A percentile compares a stretch with the other conserved stretches of the same genome.
Evolutionary conservation across 2,797 vertebrate species (phyloP).

Genomic region (Sebastes vulpes): DNA sequence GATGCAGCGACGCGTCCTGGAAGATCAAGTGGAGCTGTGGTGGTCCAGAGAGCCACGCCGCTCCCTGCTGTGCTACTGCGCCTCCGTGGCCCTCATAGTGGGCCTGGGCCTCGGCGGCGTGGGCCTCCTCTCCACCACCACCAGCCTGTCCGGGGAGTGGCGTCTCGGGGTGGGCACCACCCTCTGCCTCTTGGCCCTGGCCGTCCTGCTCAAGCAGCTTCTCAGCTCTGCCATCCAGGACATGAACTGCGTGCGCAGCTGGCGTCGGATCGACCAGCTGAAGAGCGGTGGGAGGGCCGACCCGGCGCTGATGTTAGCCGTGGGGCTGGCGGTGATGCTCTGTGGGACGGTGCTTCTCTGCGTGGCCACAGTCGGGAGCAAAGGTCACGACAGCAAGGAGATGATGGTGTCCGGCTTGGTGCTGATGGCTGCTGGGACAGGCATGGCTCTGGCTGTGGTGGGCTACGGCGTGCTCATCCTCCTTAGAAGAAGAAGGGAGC

Average conservation of each 20-base stretch:
- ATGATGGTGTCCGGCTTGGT: constrained; percentile 90
- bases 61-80: constrained; percentile 91
- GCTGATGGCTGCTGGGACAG: constrained; percentile 84
- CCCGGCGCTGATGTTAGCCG: constrained; percentile 87
- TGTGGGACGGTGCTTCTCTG: constrained; percentile 89
- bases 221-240: constrained; percentile 98
- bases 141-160: constrained; percentile 92
- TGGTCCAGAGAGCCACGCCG: constrained; percentile 94
- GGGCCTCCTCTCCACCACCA: constrained; percentile 90
- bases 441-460: constrained; percentile 82
- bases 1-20: constrained; percentile 85
- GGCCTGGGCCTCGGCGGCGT: constrained; percentile 92
- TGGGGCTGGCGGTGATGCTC: constrained; percentile 87
- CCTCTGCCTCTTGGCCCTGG: constrained; percentile 92
- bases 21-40: constrained; percentile 95
- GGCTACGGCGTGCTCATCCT: constrained; percentile 57
- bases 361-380: constrained; percentile 72
- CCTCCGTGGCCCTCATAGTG: constrained; percentile 92
- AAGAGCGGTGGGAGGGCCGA: constrained; percentile 93
- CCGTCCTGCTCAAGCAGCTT: constrained; percentile 94
- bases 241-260: constrained; percentile 95
- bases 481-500: constrained; percentile 61
- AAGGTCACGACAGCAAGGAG: constrained; percentile 78
- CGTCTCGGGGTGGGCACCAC: constrained; percentile 91
- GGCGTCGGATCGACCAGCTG: constrained; percentile 90